Conservation (phyloP, 2,113 vertebrate genomes). For the Myxocyprinus asiaticus region DNA sequence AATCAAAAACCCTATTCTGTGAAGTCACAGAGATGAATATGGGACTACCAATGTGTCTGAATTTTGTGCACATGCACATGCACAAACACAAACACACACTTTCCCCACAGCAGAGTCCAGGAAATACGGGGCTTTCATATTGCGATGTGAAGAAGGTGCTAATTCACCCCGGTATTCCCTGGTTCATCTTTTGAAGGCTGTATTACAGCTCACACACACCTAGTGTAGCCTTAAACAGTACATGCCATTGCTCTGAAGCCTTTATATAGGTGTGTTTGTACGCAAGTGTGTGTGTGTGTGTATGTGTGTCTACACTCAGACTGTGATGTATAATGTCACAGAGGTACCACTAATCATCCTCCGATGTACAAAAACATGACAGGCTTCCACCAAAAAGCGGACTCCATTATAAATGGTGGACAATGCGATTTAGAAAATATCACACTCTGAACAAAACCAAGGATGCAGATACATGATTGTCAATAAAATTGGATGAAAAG, state of each 20-base stretch:
- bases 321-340: conserved; percentile 43
- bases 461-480: conserved; percentile 57
- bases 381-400: conserved; percentile 39
- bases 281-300: neutral
- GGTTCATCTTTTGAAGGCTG: conserved; percentile 15
- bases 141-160: conserved; percentile 32
- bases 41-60: conserved; percentile 27
- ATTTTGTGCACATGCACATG: conserved; percentile 4
- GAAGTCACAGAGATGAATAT: conserved; percentile 32
- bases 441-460: conserved; percentile 36
- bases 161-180: conserved; percentile 23
- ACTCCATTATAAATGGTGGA: conserved; percentile 27
- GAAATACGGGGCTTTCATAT: conserved; percentile 23
- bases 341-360: conserved; percentile 42
- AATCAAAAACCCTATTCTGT: conserved; percentile 19
- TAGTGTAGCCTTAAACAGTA: conserved; percentile 45
- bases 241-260: conserved; percentile 31
- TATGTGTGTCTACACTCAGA: neutral
- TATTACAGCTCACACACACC: conserved; percentile 24
- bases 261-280: conserved; percentile 11
- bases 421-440: conserved; percentile 30
- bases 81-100: neutral
- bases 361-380: conserved; percentile 17
- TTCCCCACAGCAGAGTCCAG: conserved; percentile 3
- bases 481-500: conserved; percentile 56